Evolutionary conservation across 1,140 invertebrate species (phyloP).

Genomic region (Cryptotermes secundus): DNA sequence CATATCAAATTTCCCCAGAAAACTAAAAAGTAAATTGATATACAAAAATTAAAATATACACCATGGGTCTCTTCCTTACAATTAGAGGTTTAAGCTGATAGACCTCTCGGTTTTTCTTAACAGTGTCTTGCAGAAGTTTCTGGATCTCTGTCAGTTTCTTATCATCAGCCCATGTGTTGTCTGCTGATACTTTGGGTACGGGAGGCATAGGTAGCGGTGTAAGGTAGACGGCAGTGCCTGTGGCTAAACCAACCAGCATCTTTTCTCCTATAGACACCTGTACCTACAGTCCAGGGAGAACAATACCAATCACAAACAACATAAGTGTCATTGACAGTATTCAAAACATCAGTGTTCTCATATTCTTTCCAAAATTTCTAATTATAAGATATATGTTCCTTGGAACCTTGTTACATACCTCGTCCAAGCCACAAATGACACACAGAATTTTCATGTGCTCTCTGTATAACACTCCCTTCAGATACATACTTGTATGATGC

Average conservation of each 20-base stretch:
- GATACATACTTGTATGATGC: no score
- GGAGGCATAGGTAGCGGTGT: conserved; percentile 68
- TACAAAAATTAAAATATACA: background rate
- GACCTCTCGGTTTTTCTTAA: conserved; percentile 67
- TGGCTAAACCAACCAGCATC: conserved; percentile 82
- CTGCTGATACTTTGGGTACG: conserved; percentile 64
- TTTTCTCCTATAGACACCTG: conserved; percentile 87
- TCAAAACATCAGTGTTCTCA: no score
- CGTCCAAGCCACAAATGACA: no score
- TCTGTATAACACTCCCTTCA: no score
- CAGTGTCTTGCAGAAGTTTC: conserved; percentile 63
- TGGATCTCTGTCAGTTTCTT: conserved; percentile 64
- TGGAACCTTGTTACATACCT: no score
- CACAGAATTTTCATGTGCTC: no score
- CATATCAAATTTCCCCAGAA: background rate
- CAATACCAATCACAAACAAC: no score
- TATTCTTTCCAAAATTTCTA: no score
- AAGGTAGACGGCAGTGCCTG: conserved; percentile 81
- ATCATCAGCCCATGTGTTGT: conserved; percentile 63
- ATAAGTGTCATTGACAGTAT: no score
- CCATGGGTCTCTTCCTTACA: conserved; percentile 40
- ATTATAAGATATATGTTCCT: no score
- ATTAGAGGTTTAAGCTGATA: conserved; percentile 60
- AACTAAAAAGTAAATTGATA: background rate
- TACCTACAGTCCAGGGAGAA: conserved; percentile 47